phyloP scores from a whole-genome alignment of 2,113 vertebrate species.

The Cercocebus atys region DNA sequence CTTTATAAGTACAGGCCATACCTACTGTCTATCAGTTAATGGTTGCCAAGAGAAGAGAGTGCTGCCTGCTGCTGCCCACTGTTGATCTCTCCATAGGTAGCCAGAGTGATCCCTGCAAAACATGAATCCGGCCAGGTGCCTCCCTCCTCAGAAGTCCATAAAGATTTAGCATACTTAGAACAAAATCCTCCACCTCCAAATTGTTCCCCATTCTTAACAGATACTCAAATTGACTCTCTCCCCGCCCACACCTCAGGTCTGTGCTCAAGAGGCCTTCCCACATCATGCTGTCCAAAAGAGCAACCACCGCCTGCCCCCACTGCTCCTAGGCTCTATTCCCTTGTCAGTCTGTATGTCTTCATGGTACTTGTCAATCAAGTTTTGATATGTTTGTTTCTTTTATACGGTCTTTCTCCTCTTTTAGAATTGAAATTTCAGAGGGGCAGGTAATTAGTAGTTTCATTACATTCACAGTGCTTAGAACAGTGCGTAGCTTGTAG shows the following conservation, averaged over 20 bases:
- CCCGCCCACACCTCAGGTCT: too few species aligned
- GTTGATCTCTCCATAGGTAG: background rate
- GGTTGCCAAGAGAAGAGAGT: background rate
- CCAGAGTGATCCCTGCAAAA: background rate
- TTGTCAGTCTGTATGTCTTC: background rate
- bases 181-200: background rate
- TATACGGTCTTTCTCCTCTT: background rate
- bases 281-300: background rate
- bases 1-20: background rate
- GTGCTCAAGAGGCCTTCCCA: background rate
- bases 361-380: background rate
- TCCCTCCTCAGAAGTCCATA: background rate
- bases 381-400: background rate
- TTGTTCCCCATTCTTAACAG: background rate
- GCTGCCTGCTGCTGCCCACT: background rate
- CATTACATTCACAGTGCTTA: background rate
- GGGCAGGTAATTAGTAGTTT: background rate
- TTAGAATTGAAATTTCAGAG: background rate
- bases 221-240: rapidly evolving
- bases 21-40: rapidly evolving
- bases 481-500: background rate
- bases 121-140: background rate
- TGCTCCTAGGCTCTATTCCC: rapidly evolving
- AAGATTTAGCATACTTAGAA: background rate
- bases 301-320: rapidly evolving